Base-by-base conservation (phyloP, 2,797 vertebrate genomes). In the Hypotaenidia okinawae region DNA sequence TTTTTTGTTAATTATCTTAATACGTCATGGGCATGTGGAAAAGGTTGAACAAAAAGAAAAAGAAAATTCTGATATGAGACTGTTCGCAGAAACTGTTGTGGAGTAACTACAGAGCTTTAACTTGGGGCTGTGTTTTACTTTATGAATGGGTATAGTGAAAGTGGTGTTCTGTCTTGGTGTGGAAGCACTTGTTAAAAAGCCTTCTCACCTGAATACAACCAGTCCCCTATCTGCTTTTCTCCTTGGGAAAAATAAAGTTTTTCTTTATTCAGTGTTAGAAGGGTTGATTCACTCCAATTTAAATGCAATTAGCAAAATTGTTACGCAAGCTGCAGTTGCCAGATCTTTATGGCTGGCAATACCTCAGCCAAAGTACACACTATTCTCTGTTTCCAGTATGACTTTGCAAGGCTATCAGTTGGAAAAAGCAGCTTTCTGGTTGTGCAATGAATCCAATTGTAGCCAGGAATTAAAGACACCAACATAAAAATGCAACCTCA, bases 291-390 rank as follows among this genome's bases (percentile, higher is more conserved):
- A 70, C 61, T 95, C 43, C 61, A 92, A 87, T 94, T 90, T 87
- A 95, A 92, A 84, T 83, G 68, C 57, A 94, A 89, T 95, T 95
- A 97, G 79, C 47, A 80, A 91, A 94, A 90, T 39, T 59, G 79
- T 90, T 94, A 86, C 16, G 10, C 61, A 62, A 59, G 80, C 35
- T 87, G 68, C 81, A 45, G 43, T 80, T 93, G 91, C 91, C 93
- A 95, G 90, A 94, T 96, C 94, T 95, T 95, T 93, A 89, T 74
- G 83, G 89, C 68, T 91, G 57, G 61, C 32, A 64, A 68, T 63
- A 27, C 25, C 69, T 79, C 72, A 93, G 93, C 90, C 85, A 95
- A 95, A 96, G 84, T 87, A 94, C 91, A 89, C 64, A 83, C 19
- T 33, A 37, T 67, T 85, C 96, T 93, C 63, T 87, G 30, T 80